Conservation (phyloP, 2,888 invertebrate species). For the Cephus spinipes region DNA sequence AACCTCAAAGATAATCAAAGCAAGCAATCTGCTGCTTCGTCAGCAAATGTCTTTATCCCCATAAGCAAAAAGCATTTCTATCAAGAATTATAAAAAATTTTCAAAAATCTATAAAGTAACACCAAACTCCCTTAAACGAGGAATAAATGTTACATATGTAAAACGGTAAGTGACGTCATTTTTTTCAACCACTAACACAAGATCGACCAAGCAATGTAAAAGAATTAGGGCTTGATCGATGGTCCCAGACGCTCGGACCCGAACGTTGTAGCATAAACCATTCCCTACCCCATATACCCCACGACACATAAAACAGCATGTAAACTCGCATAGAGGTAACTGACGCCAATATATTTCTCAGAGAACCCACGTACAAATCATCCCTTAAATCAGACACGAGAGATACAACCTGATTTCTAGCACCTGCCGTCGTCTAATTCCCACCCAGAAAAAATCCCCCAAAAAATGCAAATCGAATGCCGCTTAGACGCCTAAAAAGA, state of each 20-base stretch:
- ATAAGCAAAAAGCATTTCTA: no score
- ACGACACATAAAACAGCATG: not conserved
- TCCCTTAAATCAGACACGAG: not conserved
- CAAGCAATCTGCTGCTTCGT: no score
- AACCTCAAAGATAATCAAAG: not conserved
- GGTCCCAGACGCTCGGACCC: slow-evolving; percentile 16
- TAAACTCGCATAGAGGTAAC: not conserved
- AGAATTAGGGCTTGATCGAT: slow-evolving; percentile 36
- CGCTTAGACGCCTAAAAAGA: no score
- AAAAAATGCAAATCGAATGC: no score
- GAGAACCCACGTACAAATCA: not conserved
- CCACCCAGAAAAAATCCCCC: no score
- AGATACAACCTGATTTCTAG: not conserved
- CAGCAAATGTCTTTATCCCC: no score
- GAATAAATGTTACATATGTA: not conserved
- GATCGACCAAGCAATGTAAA: not conserved
- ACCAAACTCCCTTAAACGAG: no score
- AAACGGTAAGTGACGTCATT: not conserved
- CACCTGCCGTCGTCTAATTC: not conserved
- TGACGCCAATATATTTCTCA: slow-evolving; percentile 3
- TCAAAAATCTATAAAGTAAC: no score
- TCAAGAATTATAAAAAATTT: no score
- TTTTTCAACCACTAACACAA: not conserved
- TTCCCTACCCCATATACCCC: not conserved
- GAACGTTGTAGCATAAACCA: not conserved